Evolutionary conservation across 2,113 vertebrate species (phyloP).

Genomic region (Scartelaos histophorus): DNA sequence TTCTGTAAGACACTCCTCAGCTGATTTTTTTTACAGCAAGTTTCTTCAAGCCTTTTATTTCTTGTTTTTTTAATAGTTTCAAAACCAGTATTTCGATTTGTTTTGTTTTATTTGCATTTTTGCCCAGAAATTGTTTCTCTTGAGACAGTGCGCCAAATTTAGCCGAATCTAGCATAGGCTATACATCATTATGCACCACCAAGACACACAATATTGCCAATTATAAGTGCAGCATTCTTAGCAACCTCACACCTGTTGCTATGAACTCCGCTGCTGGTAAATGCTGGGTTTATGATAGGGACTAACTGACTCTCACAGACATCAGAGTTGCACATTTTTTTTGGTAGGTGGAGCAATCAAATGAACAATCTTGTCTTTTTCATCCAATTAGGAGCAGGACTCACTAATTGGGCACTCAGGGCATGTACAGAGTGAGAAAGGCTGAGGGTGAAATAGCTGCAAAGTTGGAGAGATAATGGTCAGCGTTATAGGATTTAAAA

Average conservation of each 20-base stretch:
- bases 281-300: not conserved
- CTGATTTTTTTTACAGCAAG: too few relatives aligned
- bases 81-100: not conserved
- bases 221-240: not conserved
- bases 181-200: not conserved
- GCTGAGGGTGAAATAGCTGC: not conserved
- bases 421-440: not conserved
- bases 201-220: not conserved
- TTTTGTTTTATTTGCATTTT: not conserved
- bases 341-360: not conserved
- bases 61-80: too few relatives aligned
- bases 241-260: not conserved
- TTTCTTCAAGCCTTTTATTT: too few relatives aligned
- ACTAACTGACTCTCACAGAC: not conserved
- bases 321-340: not conserved
- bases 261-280: not conserved
- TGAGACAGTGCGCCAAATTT: not conserved
- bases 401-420: constrained; percentile 6
- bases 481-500: not conserved
- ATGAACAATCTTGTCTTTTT: not conserved
- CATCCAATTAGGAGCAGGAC: constrained; percentile 1
- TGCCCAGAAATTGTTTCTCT: not conserved
- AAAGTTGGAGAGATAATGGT: not conserved
- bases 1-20: not conserved
- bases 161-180: not conserved